Conservation (phyloP, 1,140 invertebrate species). For the Contarinia nasturtii region DNA sequence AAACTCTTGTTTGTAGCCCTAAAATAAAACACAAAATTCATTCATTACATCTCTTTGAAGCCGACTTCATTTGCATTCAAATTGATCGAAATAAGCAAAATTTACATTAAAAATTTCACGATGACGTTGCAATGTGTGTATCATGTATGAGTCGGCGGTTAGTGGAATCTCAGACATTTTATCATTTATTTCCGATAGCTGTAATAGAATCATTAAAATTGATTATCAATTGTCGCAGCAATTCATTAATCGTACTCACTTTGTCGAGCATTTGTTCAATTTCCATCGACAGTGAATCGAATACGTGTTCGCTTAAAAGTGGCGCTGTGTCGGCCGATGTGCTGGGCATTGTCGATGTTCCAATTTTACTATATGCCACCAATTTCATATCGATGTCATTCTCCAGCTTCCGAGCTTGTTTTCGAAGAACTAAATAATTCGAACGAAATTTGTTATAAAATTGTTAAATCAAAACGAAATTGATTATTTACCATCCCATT, state of each 20-base stretch:
- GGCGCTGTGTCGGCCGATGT: conserved; percentile 51
- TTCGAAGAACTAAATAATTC: conserved; percentile 56
- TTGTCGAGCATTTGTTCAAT: conserved; percentile 73
- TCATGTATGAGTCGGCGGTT: conserved; percentile 52
- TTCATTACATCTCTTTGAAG: no score
- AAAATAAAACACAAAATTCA: conserved; percentile 10
- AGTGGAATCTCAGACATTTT: conserved; percentile 62
- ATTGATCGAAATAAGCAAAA: neutral
- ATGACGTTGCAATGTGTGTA: conserved; percentile 86
- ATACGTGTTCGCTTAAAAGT: conserved; percentile 73
- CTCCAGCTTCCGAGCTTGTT: conserved; percentile 81
- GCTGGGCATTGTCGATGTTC: conserved; percentile 37
- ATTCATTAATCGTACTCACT: conserved; percentile 10
- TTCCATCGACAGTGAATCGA: conserved; percentile 80
- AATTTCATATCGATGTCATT: conserved; percentile 95
- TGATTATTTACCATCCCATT: neutral
- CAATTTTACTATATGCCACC: conserved; percentile 87
- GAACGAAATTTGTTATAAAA: neutral
- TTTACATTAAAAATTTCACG: conserved; percentile 62
- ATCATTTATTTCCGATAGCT: conserved; percentile 74
- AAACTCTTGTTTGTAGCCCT: conserved; percentile 88
- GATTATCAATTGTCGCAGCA: neutral
- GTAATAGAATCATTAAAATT: conserved; percentile 11
- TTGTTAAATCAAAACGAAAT: neutral
- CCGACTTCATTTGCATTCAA: neutral